Evolutionary conservation across 2,113 vertebrate species (phyloP).

Genomic region (Cryptoleucopteryx plumbea): DNA sequence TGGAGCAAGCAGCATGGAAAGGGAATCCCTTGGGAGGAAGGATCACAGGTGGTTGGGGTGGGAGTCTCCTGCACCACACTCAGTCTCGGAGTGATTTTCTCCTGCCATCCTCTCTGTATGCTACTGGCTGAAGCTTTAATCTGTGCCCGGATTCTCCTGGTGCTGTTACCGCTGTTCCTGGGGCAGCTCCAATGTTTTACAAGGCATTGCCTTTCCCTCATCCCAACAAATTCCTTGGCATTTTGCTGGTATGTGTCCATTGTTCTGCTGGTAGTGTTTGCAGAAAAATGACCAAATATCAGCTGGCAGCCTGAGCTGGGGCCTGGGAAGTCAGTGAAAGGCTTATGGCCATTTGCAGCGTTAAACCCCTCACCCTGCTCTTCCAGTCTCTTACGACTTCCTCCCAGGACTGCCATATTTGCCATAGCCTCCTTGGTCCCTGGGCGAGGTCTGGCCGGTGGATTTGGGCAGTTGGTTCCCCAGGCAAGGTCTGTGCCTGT

Average conservation of each 20-base stretch:
- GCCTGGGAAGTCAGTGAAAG: not conserved
- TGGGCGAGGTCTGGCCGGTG: not conserved
- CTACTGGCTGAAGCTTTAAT: not conserved
- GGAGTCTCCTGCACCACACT: accelerated
- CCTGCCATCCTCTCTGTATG: accelerated
- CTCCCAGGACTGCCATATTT: not conserved
- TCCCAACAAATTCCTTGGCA: not conserved
- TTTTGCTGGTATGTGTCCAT: not conserved
- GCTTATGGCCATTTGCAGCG: not conserved
- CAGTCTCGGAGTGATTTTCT: not conserved
- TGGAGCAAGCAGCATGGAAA: not conserved
- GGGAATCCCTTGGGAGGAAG: not conserved
- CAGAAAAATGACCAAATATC: not conserved
- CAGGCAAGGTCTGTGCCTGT: not conserved
- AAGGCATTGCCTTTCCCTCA: not conserved
- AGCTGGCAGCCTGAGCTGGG: not conserved
- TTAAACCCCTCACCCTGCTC: not conserved
- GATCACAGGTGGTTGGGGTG: not conserved
- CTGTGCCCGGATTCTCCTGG: accelerated
- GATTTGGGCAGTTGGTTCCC: not conserved
- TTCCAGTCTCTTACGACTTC: not conserved
- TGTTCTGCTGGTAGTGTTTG: not conserved
- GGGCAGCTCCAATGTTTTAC: not conserved
- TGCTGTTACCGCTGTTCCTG: not conserved
- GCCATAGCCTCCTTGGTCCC: not conserved